Percentiles rank a stretch among this genome's conserved stretches.
Evolutionary conservation across 2,888 invertebrate genomes (phyloP).

Genomic region (Drosophila planitibia): DNA sequence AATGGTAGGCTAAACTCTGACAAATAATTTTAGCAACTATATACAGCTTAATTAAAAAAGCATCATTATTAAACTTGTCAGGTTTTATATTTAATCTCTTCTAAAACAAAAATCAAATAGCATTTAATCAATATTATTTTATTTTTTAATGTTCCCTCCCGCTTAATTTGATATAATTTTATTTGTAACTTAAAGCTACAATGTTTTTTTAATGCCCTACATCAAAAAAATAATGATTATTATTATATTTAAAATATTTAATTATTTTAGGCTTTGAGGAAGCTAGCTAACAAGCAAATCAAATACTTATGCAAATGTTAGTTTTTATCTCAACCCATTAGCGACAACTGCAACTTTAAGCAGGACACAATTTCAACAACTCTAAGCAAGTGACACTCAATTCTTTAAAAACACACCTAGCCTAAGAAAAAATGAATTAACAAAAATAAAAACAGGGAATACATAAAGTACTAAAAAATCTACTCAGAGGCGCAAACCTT

Average conservation of each 20-base stretch:
- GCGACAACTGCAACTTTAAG: slow-evolving; percentile 24
- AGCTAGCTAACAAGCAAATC: background rate
- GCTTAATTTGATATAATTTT: background rate
- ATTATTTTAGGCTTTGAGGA: background rate
- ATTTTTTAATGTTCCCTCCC: background rate
- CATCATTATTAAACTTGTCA: background rate
- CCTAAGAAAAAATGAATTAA: background rate
- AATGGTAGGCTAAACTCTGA: background rate
- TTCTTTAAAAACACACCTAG: background rate
- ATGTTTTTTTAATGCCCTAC: background rate
- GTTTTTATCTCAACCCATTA: slow-evolving; percentile 29
- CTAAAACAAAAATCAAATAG: background rate
- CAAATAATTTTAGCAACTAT: background rate
- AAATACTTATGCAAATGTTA: slow-evolving; percentile 1
- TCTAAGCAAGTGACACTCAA: slow-evolving; percentile 15
- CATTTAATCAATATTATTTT: background rate
- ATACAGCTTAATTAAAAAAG: background rate
- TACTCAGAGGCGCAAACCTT: slow-evolving; percentile 49
- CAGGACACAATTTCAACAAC: slow-evolving; percentile 30
- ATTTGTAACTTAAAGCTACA: background rate
- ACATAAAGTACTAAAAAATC: slow-evolving; percentile 23
- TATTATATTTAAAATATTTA: background rate
- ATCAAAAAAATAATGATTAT: background rate
- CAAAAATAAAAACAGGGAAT: slow-evolving; percentile 18
- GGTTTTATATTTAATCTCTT: background rate